Base-by-base conservation (phyloP, 2,888 invertebrate species). In the Cynaeus angustus region DNA sequence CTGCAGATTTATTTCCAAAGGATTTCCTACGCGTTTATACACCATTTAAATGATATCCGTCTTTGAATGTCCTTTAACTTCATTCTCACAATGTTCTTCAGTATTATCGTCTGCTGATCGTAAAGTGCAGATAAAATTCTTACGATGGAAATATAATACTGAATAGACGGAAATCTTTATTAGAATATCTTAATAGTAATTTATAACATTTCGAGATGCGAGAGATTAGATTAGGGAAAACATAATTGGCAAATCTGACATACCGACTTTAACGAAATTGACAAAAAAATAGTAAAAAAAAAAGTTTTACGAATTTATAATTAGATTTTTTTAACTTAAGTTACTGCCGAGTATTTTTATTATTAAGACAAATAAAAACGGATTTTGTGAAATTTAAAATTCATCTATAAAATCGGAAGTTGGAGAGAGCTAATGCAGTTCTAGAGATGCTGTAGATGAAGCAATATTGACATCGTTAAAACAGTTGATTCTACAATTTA, bases 41-140 rank as follows among this genome's bases (percentile, higher is more conserved):
- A 16, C 55, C 33, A 55, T 37, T 55, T 55, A 55, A 58, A 43
- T 37, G 38, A 37, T 58, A 58, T 58, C 58, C 58, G 55, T 14
- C 26, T 52, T 30, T 30, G 14, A 52, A 52, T 52, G 33, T 52
- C 38, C 55, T 55, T 16, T 55, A 52, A 52, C 12, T 38, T 55
- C 37, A 33, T 33, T 55, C 55, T 33, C 37, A 55, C 33, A 33
- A 3, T 13, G 16, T 55, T 55, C 12, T 10, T 55, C 38, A 1
- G 13, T n/a, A 12, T 41, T 41, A 41, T 41, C 33, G 33, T n/a
- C n/a, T 33, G 33, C 2, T n/a, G 33, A 33, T 41, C 41, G n/a
- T 41, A 6, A 41, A n/a, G 6, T 12, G 14, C 21, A 16, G 41
- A 55, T 55, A 16, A 55, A 10, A 58, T 45, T 58, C 58, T 58